These are phyloP conservation scores for Erinaceus europaeus DNA, from an alignment of 2,113 vertebrate genomes.

Conservation along the genomic window DNA sequence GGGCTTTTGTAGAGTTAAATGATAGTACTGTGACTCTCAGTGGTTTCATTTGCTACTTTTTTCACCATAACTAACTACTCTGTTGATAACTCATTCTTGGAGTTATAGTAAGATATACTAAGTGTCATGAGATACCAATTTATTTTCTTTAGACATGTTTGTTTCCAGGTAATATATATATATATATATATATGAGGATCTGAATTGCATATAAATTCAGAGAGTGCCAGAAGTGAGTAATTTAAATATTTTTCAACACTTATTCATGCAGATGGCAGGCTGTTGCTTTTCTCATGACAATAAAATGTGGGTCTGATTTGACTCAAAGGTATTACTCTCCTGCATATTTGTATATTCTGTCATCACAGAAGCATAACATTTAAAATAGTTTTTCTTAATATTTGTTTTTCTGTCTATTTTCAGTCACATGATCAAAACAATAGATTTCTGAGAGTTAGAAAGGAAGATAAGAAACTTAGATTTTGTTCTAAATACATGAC, in stretches of 20 bases:
- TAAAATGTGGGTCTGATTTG: conserved; percentile 38
- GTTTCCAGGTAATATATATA: conserved; percentile 46
- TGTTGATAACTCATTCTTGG: background rate
- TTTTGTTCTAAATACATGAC: background rate
- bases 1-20: background rate
- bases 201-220: conserved; percentile 43
- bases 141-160: conserved; percentile 59
- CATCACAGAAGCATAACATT: background rate
- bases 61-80: background rate
- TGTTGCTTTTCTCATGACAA: conserved; percentile 11
- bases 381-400: background rate
- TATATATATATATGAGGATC: conserved; percentile 49
- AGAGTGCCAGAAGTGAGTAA: conserved; percentile 25
- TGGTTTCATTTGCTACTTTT: background rate
- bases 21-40: background rate
- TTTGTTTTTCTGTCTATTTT: background rate
- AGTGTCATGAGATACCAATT: conserved; percentile 4
- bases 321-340: background rate
- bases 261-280: conserved; percentile 36
- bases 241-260: conserved; percentile 56
- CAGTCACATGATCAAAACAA: conserved; percentile 21
- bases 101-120: conserved; percentile 32
- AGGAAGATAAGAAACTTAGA: background rate
- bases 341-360: conserved; percentile 18
- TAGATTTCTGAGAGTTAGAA: background rate